A percentile compares a stretch with the other conserved stretches of the same genome.
Evolutionary conservation across 1,140 invertebrate genomes (phyloP).

Genomic region (Druon quercuslanigerum): DNA sequence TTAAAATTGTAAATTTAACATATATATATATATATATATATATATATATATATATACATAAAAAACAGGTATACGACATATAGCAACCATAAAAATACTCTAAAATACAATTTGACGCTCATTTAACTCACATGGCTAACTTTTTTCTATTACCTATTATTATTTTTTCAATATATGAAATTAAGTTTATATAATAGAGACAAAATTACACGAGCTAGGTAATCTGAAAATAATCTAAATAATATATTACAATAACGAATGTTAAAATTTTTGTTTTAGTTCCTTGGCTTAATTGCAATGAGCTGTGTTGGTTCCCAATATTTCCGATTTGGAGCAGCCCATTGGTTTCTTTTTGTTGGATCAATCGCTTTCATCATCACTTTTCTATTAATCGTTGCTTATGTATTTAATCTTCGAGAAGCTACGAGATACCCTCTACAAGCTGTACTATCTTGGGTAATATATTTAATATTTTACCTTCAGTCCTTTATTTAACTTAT

Average conservation of each 20-base stretch:
- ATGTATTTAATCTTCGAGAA: slow-evolving; percentile 86
- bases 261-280: slow-evolving; percentile 76
- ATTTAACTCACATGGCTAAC: too few relatives aligned
- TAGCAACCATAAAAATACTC: too few relatives aligned
- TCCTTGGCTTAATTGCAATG: slow-evolving; percentile 90
- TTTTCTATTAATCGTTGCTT: slow-evolving; percentile 87
- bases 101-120: too few relatives aligned
- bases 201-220: background rate
- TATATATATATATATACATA: too few relatives aligned
- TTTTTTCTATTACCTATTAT: too few relatives aligned
- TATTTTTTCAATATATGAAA: too few relatives aligned
- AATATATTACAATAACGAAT: slow-evolving; percentile 25
- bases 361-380: slow-evolving; percentile 88
- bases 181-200: too few relatives aligned
- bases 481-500: background rate
- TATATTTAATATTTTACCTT: slow-evolving; percentile 48
- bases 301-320: slow-evolving; percentile 81
- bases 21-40: too few relatives aligned
- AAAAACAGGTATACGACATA: too few relatives aligned
- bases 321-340: slow-evolving; percentile 75
- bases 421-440: slow-evolving; percentile 80
- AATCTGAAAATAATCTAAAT: background rate
- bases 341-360: slow-evolving; percentile 90
- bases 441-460: slow-evolving; percentile 80
- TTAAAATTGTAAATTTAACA: too few relatives aligned